phyloP scores from a whole-genome alignment of 2,888 invertebrate genomes.

The Carcina quercana region DNA sequence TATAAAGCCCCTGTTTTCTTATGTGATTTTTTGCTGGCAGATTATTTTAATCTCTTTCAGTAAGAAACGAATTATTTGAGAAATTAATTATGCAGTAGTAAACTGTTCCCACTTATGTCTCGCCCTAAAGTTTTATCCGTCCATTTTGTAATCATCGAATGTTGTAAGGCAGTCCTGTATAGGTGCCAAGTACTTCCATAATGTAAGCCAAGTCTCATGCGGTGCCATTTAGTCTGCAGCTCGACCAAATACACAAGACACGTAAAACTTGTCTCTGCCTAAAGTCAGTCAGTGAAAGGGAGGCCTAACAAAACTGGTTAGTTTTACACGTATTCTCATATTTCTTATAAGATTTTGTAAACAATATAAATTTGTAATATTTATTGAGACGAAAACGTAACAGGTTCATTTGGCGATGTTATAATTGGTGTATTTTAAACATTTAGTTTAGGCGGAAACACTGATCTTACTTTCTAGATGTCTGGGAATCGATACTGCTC shows the following conservation, averaged over 20 bases:
- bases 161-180: too few relatives aligned
- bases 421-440: slow-evolving; percentile 7
- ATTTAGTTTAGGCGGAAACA: not conserved
- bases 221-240: slow-evolving; percentile 20
- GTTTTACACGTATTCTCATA: slow-evolving; percentile 10
- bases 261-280: slow-evolving; percentile 8
- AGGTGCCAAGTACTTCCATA: not conserved
- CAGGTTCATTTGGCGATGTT: slow-evolving; percentile 1
- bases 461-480: not conserved
- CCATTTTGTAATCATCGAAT: too few relatives aligned
- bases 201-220: not conserved
- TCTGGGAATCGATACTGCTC: not conserved
- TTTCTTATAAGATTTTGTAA: slow-evolving; percentile 14
- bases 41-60: too few relatives aligned
- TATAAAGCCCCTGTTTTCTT: too few relatives aligned
- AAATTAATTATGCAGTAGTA: not conserved
- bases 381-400: not conserved
- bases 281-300: slow-evolving; percentile 2
- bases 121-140: too few relatives aligned
- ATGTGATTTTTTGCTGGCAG: too few relatives aligned
- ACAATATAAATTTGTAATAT: slow-evolving; percentile 16
- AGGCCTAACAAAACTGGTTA: slow-evolving; percentile 7
- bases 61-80: not conserved
- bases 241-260: slow-evolving; percentile 8
- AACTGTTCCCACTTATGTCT: too few relatives aligned